Conservation (phyloP, 2,888 invertebrate species). For the Proisotoma minuta region DNA sequence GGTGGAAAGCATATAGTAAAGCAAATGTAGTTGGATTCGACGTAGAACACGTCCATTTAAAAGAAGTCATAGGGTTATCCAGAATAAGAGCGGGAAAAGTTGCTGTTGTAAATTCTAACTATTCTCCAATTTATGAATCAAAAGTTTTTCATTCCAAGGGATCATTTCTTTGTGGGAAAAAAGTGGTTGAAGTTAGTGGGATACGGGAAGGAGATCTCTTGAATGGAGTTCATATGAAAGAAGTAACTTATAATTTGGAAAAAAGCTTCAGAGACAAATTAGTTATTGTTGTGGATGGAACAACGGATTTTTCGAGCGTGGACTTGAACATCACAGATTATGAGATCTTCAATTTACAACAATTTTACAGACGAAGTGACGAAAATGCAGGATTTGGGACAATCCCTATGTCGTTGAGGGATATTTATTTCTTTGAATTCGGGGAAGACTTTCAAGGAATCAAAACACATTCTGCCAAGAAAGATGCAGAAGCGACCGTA, state of each 20-base stretch:
- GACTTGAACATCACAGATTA: background rate
- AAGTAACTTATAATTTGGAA: background rate
- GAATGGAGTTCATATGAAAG: background rate
- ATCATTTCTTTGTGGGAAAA: background rate
- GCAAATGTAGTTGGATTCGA: background rate
- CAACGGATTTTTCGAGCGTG: constrained; percentile 1
- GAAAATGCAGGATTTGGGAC: background rate
- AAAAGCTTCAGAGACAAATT: background rate
- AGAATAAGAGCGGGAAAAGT: background rate
- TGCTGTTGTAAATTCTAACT: background rate
- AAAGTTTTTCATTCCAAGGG: background rate
- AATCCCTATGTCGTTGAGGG: constrained; percentile 8
- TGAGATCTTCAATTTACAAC: constrained; percentile 19
- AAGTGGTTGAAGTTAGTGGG: background rate
- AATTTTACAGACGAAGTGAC: constrained; percentile 14
- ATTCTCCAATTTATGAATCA: background rate
- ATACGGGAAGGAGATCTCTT: background rate
- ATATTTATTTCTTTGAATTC: constrained; percentile 22
- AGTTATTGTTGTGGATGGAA: background rate
- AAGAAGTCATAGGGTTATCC: background rate
- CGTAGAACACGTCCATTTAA: background rate
- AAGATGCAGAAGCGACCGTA: constrained; percentile 18
- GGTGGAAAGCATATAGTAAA: background rate
- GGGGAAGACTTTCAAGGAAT: constrained; percentile 15
- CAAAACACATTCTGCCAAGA: background rate